Percentiles rank a stretch among this genome's conserved stretches.
These are phyloP conservation scores for Hypsibius dujardini DNA, from an alignment of 1,140 invertebrate genomes.

Conservation along the genomic window DNA sequence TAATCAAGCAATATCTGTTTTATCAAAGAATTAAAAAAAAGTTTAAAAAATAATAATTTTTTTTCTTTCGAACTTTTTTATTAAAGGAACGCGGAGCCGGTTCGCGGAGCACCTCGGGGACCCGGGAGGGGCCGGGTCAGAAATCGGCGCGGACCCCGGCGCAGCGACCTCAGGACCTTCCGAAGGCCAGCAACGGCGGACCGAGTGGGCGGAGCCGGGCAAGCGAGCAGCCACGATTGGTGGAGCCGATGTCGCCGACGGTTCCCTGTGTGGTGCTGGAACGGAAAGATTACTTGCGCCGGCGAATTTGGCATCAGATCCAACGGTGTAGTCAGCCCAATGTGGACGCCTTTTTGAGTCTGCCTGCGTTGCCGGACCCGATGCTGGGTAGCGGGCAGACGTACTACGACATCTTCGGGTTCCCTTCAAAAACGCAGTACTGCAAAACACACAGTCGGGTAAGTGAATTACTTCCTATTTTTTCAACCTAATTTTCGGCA, in stretches of 20 bases:
- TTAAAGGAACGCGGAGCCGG: too few species aligned
- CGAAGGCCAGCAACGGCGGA: not conserved
- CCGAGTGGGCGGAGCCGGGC: not conserved
- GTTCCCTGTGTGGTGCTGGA: constrained; percentile 13
- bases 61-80: too few species aligned
- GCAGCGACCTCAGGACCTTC: not conserved
- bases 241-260: not conserved
- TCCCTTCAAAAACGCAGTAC: not conserved
- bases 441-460: constrained; percentile 5
- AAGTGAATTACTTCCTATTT: not conserved
- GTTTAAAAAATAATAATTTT: too few species aligned
- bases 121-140: too few species aligned
- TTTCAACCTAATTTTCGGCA: too few species aligned
- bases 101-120: too few species aligned
- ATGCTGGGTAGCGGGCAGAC: constrained; percentile 2
- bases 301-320: not conserved
- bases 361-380: constrained; percentile 14
- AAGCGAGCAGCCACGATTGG: not conserved
- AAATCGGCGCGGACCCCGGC: too few species aligned
- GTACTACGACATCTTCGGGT: not conserved
- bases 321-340: not conserved
- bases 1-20: too few species aligned
- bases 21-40: too few species aligned
- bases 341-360: constrained; percentile 7
- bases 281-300: not conserved